Evolutionary conservation across 1,140 invertebrate species (phyloP).

Genomic region (Pemphigus obesinymphae): DNA sequence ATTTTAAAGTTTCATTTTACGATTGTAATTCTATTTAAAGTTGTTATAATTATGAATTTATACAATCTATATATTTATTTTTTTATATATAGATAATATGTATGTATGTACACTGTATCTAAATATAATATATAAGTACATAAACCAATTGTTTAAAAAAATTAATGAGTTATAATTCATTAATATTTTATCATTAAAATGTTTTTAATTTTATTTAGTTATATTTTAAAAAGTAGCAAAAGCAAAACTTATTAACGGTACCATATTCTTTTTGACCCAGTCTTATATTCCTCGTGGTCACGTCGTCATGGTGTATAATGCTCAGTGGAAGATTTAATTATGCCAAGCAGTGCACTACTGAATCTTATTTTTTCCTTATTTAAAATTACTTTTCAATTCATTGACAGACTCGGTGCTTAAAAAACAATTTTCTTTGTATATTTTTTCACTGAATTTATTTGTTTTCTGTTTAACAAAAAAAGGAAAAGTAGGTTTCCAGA

Average conservation of each 20-base stretch:
- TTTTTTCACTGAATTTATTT: conserved; percentile 19
- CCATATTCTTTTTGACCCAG: conserved; percentile 30
- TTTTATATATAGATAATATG: too few species aligned
- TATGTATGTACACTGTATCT: too few species aligned
- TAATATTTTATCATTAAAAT: neutral
- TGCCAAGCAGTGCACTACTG: conserved; percentile 17
- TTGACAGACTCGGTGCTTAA: neutral
- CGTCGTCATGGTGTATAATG: conserved; percentile 28
- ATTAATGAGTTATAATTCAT: too few species aligned
- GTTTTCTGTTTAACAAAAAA: conserved; percentile 34
- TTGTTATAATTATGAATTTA: too few species aligned
- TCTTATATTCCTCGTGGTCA: conserved; percentile 26
- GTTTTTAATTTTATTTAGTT: neutral
- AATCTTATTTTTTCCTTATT: conserved; percentile 13
- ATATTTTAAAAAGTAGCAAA: neutral
- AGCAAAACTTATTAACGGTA: conserved; percentile 7
- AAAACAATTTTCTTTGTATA: conserved; percentile 29
- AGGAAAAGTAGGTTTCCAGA: conserved; percentile 39
- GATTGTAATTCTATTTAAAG: too few species aligned
- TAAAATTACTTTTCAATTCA: conserved; percentile 20
- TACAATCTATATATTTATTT: neutral
- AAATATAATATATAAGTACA: too few species aligned
- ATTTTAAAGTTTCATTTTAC: too few species aligned
- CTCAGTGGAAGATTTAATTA: conserved; percentile 26
- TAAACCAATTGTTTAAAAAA: too few species aligned